Percentiles rank a stretch among this genome's conserved stretches.
Evolutionary conservation across 2,888 invertebrate genomes (phyloP).

Genomic region (Resseliella maxima): DNA sequence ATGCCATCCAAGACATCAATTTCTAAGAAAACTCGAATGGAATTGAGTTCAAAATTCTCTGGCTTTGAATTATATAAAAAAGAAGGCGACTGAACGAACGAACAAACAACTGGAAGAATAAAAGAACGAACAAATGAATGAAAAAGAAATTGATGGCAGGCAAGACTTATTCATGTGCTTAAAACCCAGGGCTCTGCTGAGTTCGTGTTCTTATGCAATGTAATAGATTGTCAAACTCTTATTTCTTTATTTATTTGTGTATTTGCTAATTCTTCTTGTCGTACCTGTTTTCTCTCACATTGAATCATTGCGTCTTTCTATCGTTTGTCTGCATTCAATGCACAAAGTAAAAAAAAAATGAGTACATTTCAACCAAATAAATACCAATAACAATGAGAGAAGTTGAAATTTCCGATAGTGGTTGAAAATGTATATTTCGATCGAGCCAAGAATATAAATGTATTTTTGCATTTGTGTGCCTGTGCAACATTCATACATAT

Average conservation of each 20-base stretch:
- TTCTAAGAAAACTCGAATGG: not conserved
- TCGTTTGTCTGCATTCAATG: not conserved
- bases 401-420: slow-evolving; percentile 10
- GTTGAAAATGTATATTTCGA: not conserved
- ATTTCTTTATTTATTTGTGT: not conserved
- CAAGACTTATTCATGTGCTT: not conserved
- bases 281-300: not conserved
- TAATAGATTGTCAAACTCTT: slow-evolving; percentile 26
- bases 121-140: not conserved
- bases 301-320: not conserved
- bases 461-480: no score
- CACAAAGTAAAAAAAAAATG: not conserved
- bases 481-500: no score
- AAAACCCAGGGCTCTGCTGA: not conserved
- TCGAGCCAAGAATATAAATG: no score
- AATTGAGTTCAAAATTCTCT: slow-evolving; percentile 32
- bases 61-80: not conserved
- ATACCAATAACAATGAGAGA: slow-evolving; percentile 4
- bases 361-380: slow-evolving; percentile 1
- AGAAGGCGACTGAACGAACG: not conserved
- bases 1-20: not conserved
- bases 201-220: not conserved
- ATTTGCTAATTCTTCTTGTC: slow-evolving; percentile 3
- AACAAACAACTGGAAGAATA: no score
- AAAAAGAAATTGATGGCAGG: not conserved